Base-by-base conservation (phyloP, 2,888 invertebrate species). In the Ectemnius continuus region DNA sequence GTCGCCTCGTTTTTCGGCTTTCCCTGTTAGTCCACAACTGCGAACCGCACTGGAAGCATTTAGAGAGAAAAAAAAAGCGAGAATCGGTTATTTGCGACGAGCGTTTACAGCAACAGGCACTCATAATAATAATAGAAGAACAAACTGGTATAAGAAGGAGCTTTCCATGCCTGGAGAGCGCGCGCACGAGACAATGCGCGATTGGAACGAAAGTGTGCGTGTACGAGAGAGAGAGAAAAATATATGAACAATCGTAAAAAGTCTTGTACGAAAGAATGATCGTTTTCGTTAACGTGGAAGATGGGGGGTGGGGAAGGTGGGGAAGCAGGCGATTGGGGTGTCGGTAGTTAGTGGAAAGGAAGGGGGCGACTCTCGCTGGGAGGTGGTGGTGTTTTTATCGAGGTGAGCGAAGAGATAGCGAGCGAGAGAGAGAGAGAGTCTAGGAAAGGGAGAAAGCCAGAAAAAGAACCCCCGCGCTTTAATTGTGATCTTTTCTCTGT, bases 401-500 rank as follows among this genome's bases (percentile, higher is more conserved):
- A 11, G 36, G 36, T 11, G 36, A 36, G 8, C 4, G 36, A 36
- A 11, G 1, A n/a, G 36, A 36, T 6, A 36, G 8, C n/a, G 26
- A 45, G 20, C 26, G 28, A 36, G 47, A 16, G 57, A 18, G 47
- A 20, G 67, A 58, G 61, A 61, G 58, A 48, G 36, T 64, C n/a
- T 11, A 52, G 2, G 8, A 45, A 23, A 64, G 11, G 14, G 47
- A 48, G 13, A 26, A 5, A 18, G 28, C 81, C 83, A 84, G 84
- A 81, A 75, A 36, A 36, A 11, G 36, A 36, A 48, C 76, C 87
- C 88, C 88, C 84, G 85, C 85, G 87, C 89, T 88, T 87, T 86
- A 88, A 88, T 85, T 89, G 89, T 89, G 89, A 89, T 89, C 85
- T 81, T 80, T 84, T 85, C 86, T 87, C 82, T 86, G 83, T 86